Evolutionary conservation across 2,888 invertebrate species (phyloP), one percentile per base, ranked within the genome.

Genomic region (Tiliacea aurago): DNA sequence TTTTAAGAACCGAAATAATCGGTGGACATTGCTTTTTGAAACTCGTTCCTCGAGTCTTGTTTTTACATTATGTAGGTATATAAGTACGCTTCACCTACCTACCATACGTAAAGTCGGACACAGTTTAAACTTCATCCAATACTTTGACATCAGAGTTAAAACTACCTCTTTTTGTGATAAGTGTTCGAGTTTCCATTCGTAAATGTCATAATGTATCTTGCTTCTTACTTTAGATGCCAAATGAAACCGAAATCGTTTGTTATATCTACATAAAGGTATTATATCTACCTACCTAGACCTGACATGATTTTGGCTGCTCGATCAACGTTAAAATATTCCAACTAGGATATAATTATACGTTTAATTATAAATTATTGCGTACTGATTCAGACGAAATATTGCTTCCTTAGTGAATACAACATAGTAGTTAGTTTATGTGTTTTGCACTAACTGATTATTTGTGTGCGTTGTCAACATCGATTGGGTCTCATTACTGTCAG

Each of bases 281-380:
- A 64, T 51, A 56, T 10, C 51, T 43, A 53, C 10, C 6, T 64
- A 43, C 37, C 18, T 41, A 79, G 23, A 47, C 28, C 51, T 58
- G 47, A 55, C 18, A 56, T 75, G 49, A 53, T 66, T 75, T 76
- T 76, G 81, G 70, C 77, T 76, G 62, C 61, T 49, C 53, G 28
- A 66, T 70, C 43, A 62, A 62, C 56, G 45, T 28, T 62, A n/a
- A 66, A 56, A 66, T 70, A 61, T 62, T 61, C 51, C 51, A 37
- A 74, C 28, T 43, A 61, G 13, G 18, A 58, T 76, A 66, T 81
- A 65, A 56, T 64, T 80, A 80, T 15, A 69, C 18, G 33, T 43
- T 37, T 59, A 56, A 61, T 69, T 37, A 56, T 56, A 59, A 80
- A 56, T 56, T 20, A 37, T 65, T 41, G 55, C 33, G 47, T 58